These are phyloP conservation scores for Proisotoma minuta DNA, from an alignment of 2,888 invertebrate species.

Conservation along the genomic window DNA sequence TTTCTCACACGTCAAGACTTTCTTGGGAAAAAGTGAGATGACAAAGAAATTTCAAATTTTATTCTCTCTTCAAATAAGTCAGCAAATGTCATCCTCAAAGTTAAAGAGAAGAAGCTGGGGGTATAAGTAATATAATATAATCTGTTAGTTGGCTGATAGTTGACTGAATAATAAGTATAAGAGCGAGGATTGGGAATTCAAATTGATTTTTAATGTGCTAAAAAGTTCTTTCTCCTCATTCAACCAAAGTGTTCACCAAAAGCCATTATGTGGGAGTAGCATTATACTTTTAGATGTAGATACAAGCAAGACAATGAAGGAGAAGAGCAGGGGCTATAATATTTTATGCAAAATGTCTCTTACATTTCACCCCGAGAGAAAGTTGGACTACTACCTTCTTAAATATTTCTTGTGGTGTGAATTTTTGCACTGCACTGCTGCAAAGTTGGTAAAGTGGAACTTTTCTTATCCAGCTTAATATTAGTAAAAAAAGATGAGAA, in stretches of 20 bases:
- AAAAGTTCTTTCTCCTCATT: not conserved
- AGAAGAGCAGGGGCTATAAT: not conserved
- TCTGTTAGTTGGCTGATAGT: not conserved
- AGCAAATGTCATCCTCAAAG: not conserved
- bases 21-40: not conserved
- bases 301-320: not conserved
- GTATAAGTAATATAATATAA: too few relatives aligned
- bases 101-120: too few relatives aligned
- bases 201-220: slow-evolving; percentile 19
- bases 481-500: too few relatives aligned
- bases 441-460: too few relatives aligned
- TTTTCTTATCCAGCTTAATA: too few relatives aligned
- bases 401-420: too few relatives aligned
- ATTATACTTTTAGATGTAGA: slow-evolving; percentile 1
- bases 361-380: too few relatives aligned
- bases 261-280: not conserved
- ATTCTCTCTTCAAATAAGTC: not conserved
- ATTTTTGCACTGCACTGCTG: too few relatives aligned
- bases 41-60: slow-evolving; percentile 5
- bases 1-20: not conserved
- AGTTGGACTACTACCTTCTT: too few relatives aligned
- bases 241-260: not conserved
- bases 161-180: not conserved
- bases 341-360: slow-evolving; percentile 14
- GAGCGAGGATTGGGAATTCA: slow-evolving; percentile 15